Percentiles rank a stretch among this genome's conserved stretches.
Conservation (phyloP, 2,888 invertebrate genomes). For the Sialis lutaria region DNA sequence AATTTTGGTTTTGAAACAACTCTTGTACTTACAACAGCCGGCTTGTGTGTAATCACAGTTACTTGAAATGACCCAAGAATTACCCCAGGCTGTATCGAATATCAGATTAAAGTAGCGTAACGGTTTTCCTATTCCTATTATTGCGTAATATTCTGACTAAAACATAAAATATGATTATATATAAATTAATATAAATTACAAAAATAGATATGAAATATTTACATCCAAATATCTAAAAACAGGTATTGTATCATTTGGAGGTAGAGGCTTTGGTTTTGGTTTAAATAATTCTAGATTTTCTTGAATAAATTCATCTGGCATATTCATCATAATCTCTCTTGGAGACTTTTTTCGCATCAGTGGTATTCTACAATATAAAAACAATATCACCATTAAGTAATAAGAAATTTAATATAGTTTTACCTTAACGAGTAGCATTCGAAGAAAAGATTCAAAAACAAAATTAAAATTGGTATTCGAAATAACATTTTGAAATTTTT, state of each 20-base stretch:
- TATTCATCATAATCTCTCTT: conserved; percentile 15
- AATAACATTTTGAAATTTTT: neutral
- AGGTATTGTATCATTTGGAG: conserved; percentile 22
- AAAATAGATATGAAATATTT: conserved; percentile 13
- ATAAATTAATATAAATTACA: neutral
- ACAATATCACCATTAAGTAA: neutral
- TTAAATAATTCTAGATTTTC: conserved; percentile 6
- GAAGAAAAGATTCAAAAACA: neutral
- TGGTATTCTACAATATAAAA: conserved; percentile 14
- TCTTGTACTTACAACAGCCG: conserved; percentile 27
- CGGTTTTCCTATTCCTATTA: conserved; percentile 27
- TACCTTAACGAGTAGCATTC: neutral
- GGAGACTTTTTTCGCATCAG: conserved; percentile 17
- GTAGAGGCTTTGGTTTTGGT: conserved; percentile 7
- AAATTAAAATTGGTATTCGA: no score
- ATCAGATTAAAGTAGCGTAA: conserved; percentile 27
- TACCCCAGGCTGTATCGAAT: conserved; percentile 31
- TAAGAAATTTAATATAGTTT: neutral
- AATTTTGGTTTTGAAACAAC: neutral
- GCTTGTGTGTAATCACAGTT: conserved; percentile 22
- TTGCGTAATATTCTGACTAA: conserved; percentile 30
- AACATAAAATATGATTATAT: conserved; percentile 9
- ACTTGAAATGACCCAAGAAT: conserved; percentile 28
- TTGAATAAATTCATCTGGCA: conserved; percentile 8
- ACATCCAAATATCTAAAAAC: conserved; percentile 25